Evolutionary conservation across 2,888 invertebrate genomes (phyloP).

Genomic region (Dascillus cervinus): DNA sequence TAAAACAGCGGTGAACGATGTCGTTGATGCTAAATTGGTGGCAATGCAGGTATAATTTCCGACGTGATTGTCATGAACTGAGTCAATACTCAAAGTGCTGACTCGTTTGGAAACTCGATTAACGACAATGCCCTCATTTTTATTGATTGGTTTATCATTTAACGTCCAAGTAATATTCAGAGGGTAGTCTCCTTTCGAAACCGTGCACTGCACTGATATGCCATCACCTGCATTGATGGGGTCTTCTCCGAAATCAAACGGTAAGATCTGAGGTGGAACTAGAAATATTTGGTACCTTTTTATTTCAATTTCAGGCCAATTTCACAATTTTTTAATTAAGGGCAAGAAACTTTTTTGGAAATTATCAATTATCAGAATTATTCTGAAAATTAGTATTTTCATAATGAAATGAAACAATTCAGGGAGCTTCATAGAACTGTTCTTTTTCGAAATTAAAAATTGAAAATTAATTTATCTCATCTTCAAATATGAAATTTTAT

Average conservation of each 20-base stretch:
- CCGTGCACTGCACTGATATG: constrained; percentile 67
- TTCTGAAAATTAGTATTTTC: no score
- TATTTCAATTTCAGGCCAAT: no score
- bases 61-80: constrained; percentile 42
- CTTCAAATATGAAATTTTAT: no score
- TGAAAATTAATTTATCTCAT: not conserved
- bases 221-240: constrained; percentile 71
- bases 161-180: constrained; percentile 68
- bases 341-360: no score
- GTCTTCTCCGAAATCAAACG: constrained; percentile 67
- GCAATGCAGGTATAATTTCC: constrained; percentile 49
- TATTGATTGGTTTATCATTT: constrained; percentile 42
- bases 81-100: constrained; percentile 46
- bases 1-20: constrained; percentile 42
- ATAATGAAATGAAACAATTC: no score
- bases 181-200: constrained; percentile 73
- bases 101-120: constrained; percentile 41
- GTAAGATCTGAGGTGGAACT: constrained; percentile 65
- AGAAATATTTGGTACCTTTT: no score
- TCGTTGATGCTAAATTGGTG: constrained; percentile 43
- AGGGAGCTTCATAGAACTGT: not conserved
- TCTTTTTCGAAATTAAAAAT: not conserved
- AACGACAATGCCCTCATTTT: constrained; percentile 40
- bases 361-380: no score
- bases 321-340: no score